These are phyloP conservation scores for Drosophila aff. DNA, from an alignment of 1,140 invertebrate genomes.

Conservation along the genomic window DNA sequence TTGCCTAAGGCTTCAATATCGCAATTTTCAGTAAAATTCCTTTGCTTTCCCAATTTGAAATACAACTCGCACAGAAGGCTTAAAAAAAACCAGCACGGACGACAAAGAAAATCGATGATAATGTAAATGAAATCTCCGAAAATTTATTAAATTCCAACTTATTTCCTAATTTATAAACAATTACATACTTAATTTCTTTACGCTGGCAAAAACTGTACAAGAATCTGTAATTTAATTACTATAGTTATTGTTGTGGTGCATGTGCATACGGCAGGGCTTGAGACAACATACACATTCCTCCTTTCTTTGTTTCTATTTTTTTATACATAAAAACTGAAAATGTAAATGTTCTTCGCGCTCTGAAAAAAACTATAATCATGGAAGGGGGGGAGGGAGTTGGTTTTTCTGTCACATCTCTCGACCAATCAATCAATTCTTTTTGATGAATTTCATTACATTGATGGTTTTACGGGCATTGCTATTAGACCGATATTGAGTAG, in stretches of 20 bases:
- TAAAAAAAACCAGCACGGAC: too few relatives aligned
- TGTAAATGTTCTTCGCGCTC: neutral
- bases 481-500: slow-evolving; percentile 8
- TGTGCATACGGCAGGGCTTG: slow-evolving; percentile 1
- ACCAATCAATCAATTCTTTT: neutral
- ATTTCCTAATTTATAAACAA: slow-evolving; percentile 10
- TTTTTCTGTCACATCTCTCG: neutral
- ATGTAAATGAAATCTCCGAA: slow-evolving; percentile 5
- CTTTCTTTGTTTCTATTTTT: neutral
- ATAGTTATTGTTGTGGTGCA: slow-evolving; percentile 13
- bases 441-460: neutral
- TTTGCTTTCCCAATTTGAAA: too few relatives aligned
- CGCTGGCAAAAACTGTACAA: slow-evolving; percentile 17
- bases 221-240: slow-evolving; percentile 4
- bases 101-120: neutral
- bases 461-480: neutral
- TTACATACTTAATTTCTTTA: slow-evolving; percentile 17
- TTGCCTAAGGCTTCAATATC: too few relatives aligned
- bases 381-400: slow-evolving; percentile 6
- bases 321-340: slow-evolving; percentile 12
- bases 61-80: too few relatives aligned
- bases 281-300: slow-evolving; percentile 1
- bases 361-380: slow-evolving; percentile 6
- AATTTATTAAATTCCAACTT: slow-evolving; percentile 17
- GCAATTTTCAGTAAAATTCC: too few relatives aligned